These are phyloP conservation scores for Bombyx huttoni DNA, from an alignment of 2,888 invertebrate species.

Conservation along the genomic window DNA sequence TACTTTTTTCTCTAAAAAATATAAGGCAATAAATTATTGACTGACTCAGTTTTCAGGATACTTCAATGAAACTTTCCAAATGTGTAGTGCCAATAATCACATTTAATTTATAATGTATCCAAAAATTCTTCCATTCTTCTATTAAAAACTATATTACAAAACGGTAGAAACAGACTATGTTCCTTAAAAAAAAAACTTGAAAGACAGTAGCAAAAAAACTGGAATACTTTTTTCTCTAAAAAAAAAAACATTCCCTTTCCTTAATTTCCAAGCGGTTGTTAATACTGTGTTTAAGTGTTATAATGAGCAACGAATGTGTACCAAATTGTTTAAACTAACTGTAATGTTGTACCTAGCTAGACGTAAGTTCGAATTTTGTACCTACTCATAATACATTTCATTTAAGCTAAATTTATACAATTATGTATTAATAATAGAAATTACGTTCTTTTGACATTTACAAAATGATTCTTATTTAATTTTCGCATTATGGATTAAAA, in stretches of 20 bases:
- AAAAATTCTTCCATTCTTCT: slow-evolving; percentile 6
- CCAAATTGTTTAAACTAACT: slow-evolving; percentile 55
- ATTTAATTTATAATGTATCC: slow-evolving; percentile 12
- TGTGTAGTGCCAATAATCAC: slow-evolving; percentile 63
- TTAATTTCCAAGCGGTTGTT: slow-evolving; percentile 36
- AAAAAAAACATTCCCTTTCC: slow-evolving; percentile 52
- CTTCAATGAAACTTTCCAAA: neutral
- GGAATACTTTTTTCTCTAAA: too few relatives aligned
- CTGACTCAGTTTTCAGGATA: too few relatives aligned
- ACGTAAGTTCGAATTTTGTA: slow-evolving; percentile 43
- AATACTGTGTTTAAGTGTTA: slow-evolving; percentile 30
- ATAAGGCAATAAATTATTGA: too few relatives aligned
- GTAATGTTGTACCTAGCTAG: slow-evolving; percentile 59
- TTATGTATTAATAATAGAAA: neutral
- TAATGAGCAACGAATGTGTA: slow-evolving; percentile 69
- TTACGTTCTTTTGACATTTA: neutral
- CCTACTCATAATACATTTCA: slow-evolving; percentile 9
- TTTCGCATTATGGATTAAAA: too few relatives aligned
- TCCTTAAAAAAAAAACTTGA: slow-evolving; percentile 3
- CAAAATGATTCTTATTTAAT: neutral
- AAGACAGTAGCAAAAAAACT: too few relatives aligned
- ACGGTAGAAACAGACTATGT: neutral
- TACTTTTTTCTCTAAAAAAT: neutral
- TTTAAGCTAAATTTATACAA: neutral
- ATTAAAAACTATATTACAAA: neutral